Base-by-base conservation (phyloP, 2,888 invertebrate genomes). In the Oscheius sp. region DNA sequence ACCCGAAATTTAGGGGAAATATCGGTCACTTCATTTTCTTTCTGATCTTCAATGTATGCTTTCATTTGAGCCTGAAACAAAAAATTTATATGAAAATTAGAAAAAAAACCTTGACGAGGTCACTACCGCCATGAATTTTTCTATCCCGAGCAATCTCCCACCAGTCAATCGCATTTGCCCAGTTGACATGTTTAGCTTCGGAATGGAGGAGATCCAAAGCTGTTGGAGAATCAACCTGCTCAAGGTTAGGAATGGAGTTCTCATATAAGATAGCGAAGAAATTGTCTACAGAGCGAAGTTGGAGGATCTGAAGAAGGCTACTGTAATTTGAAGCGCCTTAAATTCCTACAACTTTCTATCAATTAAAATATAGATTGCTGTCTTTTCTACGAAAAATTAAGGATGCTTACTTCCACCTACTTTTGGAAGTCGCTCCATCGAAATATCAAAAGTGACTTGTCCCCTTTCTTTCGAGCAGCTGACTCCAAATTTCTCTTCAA, bases 401-500 rank as follows among this genome's bases (percentile, higher is more conserved):
- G 25, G 29, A 23, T 27, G n/a, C n/a, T n/a, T n/a, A n/a, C n/a
- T n/a, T n/a, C 33, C 6, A 17, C 45, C 8, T 34, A 48, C 66
- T 31, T 71, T 72, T 2, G 78, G 17, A 12, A 70, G 31, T n/a
- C 10, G 31, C 0, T 83, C 82, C 39, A 84, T 65, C 34, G 75
- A 77, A 63, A 87, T 79, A n/a, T 78, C 69, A 45, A 88, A 86
- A 53, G 70, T 52, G 8, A 75, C 70, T 23, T 82, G 77, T 23
- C 88, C 88, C 65, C 86, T 80, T 31, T 74, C 70, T 27, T 75
- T 67, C n/a, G 67, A 72, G 10, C 79, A 81, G 15, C 75, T 70
- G n/a, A 71, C 69, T 3, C 78, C 77, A 33, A 88, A 76, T 46
- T 84, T 85, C 79, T 87, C 86, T 52, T 79, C 69, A 4, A 87